Evolutionary conservation across 2,797 vertebrate species (phyloP).

Genomic region (Sebastes minor): DNA sequence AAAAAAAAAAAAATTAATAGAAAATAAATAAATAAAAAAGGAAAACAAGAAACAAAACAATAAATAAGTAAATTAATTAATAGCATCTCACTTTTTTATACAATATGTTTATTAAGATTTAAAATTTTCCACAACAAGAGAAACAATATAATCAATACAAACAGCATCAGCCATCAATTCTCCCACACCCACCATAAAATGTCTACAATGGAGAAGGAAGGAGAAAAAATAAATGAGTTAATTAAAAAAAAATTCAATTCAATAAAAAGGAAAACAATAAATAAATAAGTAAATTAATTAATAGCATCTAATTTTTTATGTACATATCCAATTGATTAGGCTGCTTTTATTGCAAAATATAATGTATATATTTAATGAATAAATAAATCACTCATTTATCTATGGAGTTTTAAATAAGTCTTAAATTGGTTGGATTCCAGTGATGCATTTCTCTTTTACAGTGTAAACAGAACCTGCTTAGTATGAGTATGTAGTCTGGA

Average conservation of each 20-base stretch:
- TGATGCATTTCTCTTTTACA: background rate
- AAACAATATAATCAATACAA: too few relatives aligned
- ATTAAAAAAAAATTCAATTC: too few relatives aligned
- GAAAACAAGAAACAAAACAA: too few relatives aligned
- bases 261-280: too few relatives aligned
- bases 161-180: too few relatives aligned
- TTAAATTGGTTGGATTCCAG: background rate
- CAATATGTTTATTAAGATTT: too few relatives aligned
- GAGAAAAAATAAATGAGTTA: too few relatives aligned
- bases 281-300: too few relatives aligned
- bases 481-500: background rate
- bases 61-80: too few relatives aligned
- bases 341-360: background rate
- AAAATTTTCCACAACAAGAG: rapidly evolving
- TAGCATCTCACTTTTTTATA: background rate
- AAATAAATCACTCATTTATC: background rate
- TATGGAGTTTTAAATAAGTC: background rate
- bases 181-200: too few relatives aligned
- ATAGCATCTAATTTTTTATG: background rate
- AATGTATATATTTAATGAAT: background rate
- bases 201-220: rapidly evolving
- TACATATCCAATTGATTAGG: background rate
- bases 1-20: too few relatives aligned
- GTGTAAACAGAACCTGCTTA: background rate
- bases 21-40: too few relatives aligned